phyloP scores from a whole-genome alignment of 92 coral and sea anemone species.

The Plumapathes pennacea region DNA sequence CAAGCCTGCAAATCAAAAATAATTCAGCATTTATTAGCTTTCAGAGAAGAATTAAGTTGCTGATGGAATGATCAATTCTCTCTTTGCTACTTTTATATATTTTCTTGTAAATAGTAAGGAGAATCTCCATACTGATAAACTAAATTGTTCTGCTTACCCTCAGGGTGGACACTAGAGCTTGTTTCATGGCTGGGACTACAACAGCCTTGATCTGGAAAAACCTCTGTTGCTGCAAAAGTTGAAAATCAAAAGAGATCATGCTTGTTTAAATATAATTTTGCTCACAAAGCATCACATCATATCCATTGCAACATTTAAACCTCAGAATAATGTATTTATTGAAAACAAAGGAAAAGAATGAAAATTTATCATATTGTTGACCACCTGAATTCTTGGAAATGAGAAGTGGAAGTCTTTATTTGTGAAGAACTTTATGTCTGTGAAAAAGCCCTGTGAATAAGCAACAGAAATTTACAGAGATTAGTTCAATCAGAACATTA shows the following conservation, averaged over 20 bases:
- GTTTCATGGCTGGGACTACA: constrained; percentile 64
- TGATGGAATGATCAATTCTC: no score
- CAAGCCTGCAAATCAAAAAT: constrained; percentile 42
- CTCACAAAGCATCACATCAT: neutral
- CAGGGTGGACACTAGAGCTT: constrained; percentile 49
- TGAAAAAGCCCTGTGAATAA: constrained; percentile 79
- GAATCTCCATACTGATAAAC: neutral
- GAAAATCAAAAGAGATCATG: neutral
- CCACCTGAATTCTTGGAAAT: constrained; percentile 74
- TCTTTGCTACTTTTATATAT: neutral
- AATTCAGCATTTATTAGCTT: neutral
- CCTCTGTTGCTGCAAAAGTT: constrained; percentile 67
- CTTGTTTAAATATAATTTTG: neutral
- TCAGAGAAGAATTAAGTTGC: no score
- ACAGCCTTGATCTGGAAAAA: constrained; percentile 77
- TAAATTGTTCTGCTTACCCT: constrained; percentile 45
- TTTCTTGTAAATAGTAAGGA: neutral
- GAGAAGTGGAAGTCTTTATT: constrained; percentile 62
- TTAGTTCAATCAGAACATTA: no score
- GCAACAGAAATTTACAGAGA: no score
- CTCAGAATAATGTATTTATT: neutral
- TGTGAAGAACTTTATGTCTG: constrained; percentile 46
- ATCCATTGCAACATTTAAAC: neutral
- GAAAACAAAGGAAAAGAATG: neutral
- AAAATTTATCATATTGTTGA: neutral